Conservation (phyloP, 2,113 vertebrate genomes). For the Hucho hucho region DNA sequence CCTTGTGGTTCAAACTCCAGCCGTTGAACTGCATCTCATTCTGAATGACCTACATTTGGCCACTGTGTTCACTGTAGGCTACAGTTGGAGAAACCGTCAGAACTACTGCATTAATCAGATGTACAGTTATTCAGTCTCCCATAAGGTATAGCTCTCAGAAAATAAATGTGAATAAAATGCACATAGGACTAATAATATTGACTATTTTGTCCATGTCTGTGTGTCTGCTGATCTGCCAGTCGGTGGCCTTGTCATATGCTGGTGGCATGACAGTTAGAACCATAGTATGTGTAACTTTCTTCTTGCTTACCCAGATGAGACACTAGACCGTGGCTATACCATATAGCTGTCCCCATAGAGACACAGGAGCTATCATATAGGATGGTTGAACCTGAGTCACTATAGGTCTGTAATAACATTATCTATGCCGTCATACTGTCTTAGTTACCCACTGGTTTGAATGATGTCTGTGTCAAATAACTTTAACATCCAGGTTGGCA, state of each 20-base stretch:
- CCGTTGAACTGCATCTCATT: constrained; percentile 31
- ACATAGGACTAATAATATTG: too few relatives aligned
- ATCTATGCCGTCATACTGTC: constrained; percentile 39
- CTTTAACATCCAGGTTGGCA: not conserved
- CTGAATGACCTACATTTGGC: constrained; percentile 55
- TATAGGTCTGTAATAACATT: constrained; percentile 16
- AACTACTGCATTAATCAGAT: constrained; percentile 38
- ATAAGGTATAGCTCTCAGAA: not conserved
- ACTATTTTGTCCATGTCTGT: not conserved
- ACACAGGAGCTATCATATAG: not conserved
- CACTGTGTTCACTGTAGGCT: constrained; percentile 39
- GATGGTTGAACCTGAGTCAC: not conserved
- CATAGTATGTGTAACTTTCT: not conserved
- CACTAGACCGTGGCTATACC: not conserved
- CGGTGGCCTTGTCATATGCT: not conserved
- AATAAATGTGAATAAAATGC: not conserved
- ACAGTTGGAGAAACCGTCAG: constrained; percentile 55
- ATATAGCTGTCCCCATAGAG: not conserved
- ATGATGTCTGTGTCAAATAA: not conserved
- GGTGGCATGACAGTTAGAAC: not conserved
- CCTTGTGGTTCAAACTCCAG: constrained; percentile 35
- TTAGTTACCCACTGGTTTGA: not conserved
- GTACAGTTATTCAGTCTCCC: constrained; percentile 19
- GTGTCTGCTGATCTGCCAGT: not conserved
- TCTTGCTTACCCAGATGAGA: not conserved